Conservation (phyloP, 2,797 vertebrate genomes). For the Dicrostonyx torquatus region DNA sequence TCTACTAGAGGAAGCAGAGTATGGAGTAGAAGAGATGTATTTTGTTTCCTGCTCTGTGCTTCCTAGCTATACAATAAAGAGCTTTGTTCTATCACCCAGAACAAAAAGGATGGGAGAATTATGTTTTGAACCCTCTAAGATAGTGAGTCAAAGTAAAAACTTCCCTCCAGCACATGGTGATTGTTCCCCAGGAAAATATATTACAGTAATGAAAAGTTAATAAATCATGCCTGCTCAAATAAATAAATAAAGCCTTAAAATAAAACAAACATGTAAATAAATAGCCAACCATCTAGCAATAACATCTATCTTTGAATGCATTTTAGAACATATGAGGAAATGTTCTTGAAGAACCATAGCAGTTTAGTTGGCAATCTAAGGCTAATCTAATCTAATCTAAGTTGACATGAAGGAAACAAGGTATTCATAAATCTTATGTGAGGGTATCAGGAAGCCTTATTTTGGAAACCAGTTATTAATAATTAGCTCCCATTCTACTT, state of each 20-base stretch:
- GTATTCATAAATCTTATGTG: constrained; percentile 5
- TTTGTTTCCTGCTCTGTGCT: background rate
- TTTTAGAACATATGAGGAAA: background rate
- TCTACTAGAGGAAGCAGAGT: background rate
- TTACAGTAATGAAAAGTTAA: background rate
- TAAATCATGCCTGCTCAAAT: background rate
- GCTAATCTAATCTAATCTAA: too few species aligned
- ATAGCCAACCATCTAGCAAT: background rate
- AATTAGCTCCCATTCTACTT: constrained; percentile 35
- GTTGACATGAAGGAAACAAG: background rate
- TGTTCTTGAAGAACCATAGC: background rate
- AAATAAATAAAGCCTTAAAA: background rate
- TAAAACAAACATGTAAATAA: background rate
- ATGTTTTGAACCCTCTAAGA: background rate
- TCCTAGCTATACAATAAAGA: background rate
- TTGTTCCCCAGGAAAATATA: background rate
- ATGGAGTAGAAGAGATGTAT: background rate
- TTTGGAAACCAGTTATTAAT: constrained; percentile 59
- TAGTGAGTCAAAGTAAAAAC: background rate
- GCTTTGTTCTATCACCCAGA: background rate
- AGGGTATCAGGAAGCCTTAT: background rate
- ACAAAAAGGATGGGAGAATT: background rate
- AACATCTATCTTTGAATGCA: background rate
- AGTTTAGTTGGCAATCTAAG: too few species aligned
- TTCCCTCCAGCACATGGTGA: too few species aligned